These are phyloP conservation scores for Pharmacophagus antenor DNA, from an alignment of 2,888 invertebrate species.

Conservation along the genomic window DNA sequence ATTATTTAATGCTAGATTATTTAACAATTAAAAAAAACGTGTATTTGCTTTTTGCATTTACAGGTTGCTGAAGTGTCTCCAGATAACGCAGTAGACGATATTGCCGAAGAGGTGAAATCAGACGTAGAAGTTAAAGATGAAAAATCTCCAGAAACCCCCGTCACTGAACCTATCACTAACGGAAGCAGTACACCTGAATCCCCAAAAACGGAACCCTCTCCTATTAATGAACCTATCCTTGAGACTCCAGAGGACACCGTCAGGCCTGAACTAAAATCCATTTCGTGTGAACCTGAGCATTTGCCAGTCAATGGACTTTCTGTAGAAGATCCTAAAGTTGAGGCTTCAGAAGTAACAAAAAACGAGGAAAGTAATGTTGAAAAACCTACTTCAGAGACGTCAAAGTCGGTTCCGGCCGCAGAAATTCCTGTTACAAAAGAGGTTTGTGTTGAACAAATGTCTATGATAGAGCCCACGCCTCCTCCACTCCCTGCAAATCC, in stretches of 20 bases:
- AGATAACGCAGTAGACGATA: constrained; percentile 55
- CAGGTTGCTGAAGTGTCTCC: constrained; percentile 67
- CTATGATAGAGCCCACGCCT: constrained; percentile 84
- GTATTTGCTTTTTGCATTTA: constrained; percentile 35
- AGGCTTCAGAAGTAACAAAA: constrained; percentile 47
- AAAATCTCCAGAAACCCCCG: constrained; percentile 74
- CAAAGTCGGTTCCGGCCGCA: constrained; percentile 61
- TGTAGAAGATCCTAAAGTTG: constrained; percentile 58
- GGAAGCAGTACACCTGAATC: constrained; percentile 71
- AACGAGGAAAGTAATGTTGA: constrained; percentile 57
- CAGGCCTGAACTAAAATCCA: constrained; percentile 48
- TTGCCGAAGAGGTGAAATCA: constrained; percentile 56
- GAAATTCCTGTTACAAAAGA: constrained; percentile 74
- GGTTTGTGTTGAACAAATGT: constrained; percentile 81
- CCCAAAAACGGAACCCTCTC: constrained; percentile 51
- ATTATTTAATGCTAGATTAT: too few species aligned
- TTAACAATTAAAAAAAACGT: too few species aligned
- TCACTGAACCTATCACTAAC: constrained; percentile 72
- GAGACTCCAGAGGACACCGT: constrained; percentile 43
- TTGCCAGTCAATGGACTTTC: constrained; percentile 69
- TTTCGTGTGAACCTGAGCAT: constrained; percentile 55
- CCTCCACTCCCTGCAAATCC: constrained; percentile 87
- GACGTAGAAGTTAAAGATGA: constrained; percentile 60
- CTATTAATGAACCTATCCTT: constrained; percentile 38
- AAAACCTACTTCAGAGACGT: constrained; percentile 54